phyloP scores from a whole-genome alignment of 2,888 invertebrate species.

The Andrena chrysosceles region DNA sequence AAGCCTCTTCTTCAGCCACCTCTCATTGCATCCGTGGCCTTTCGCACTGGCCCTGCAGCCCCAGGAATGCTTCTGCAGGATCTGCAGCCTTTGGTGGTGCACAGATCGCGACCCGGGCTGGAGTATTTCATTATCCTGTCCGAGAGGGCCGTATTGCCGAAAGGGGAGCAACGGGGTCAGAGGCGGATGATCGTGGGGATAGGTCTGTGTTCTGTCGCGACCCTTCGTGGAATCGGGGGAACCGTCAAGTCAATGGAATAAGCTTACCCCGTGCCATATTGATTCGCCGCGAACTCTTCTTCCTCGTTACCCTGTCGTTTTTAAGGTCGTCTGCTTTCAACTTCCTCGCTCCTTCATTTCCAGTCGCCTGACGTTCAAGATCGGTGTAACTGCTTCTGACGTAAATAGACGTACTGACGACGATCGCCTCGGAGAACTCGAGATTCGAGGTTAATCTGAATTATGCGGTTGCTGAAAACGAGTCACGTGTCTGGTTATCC shows the following conservation, averaged over 20 bases:
- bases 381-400: too few relatives aligned
- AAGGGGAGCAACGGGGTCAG: neutral
- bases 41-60: slow-evolving; percentile 19
- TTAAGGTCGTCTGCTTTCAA: slow-evolving; percentile 5
- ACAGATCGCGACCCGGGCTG: slow-evolving; percentile 62
- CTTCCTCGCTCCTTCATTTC: neutral
- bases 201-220: slow-evolving; percentile 32
- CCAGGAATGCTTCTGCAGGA: slow-evolving; percentile 42
- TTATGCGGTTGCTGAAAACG: too few relatives aligned
- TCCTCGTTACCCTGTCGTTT: neutral
- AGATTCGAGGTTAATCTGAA: too few relatives aligned
- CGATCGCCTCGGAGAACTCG: too few relatives aligned
- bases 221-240: slow-evolving; percentile 53
- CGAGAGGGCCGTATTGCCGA: slow-evolving; percentile 52
- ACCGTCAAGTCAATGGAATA: slow-evolving; percentile 78
- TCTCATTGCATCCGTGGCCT: slow-evolving; percentile 1
- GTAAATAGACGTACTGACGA: too few relatives aligned
- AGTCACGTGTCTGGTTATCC: too few relatives aligned
- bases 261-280: slow-evolving; percentile 75
- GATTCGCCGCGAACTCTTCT: slow-evolving; percentile 69
- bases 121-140: slow-evolving; percentile 80
- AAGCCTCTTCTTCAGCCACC: neutral
- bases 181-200: slow-evolving; percentile 7
- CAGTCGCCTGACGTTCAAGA: too few relatives aligned
- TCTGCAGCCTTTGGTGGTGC: slow-evolving; percentile 50